Evolutionary conservation across 2,113 vertebrate genomes (phyloP).

Genomic region (Larimichthys polyactis): DNA sequence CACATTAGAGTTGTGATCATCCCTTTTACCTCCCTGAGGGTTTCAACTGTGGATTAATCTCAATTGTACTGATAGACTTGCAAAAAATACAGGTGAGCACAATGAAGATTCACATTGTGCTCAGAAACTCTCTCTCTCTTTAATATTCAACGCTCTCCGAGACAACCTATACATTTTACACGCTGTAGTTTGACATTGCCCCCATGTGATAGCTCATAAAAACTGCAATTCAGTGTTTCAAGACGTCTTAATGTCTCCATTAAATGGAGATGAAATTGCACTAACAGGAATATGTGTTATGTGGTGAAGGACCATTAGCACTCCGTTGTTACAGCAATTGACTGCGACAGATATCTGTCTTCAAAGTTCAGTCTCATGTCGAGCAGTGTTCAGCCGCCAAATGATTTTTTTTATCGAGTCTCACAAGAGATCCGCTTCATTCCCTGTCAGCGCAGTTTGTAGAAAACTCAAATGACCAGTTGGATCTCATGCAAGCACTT

Average conservation of each 20-base stretch:
- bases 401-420: neutral
- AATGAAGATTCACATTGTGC: neutral
- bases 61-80: constrained; percentile 14
- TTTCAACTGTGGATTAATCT: constrained; percentile 14
- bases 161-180: constrained; percentile 32
- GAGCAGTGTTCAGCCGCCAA: neutral
- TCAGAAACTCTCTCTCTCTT: constrained; percentile 1
- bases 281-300: neutral
- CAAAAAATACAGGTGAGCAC: constrained; percentile 5
- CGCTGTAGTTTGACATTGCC: constrained; percentile 70
- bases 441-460: neutral
- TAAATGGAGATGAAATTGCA: constrained; percentile 15
- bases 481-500: neutral
- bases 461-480: neutral
- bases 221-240: constrained; percentile 66
- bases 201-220: constrained; percentile 74
- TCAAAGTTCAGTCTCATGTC: neutral
- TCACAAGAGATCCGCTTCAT: neutral
- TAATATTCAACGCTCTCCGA: constrained; percentile 24
- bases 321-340: neutral
- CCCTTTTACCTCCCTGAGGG: constrained; percentile 5
- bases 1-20: constrained; percentile 46
- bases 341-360: neutral
- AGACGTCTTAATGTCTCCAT: constrained; percentile 3
- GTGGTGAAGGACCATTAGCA: constrained; percentile 1